Base-by-base conservation (phyloP, 2,888 invertebrate species). In the Hoplodrina blanda region DNA sequence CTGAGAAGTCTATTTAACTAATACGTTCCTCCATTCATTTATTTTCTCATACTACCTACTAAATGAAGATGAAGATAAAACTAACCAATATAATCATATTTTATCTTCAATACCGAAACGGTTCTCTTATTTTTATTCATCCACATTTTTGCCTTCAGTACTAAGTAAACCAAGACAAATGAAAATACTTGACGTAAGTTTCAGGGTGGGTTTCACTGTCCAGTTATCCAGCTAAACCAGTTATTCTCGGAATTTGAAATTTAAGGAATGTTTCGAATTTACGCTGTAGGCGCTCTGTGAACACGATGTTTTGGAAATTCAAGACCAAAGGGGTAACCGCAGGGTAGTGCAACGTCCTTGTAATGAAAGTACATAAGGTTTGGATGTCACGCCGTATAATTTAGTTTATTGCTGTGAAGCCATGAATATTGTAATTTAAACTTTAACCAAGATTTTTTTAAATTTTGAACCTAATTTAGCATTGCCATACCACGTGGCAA, bases 231-330 rank as follows among this genome's bases (percentile, higher is more conserved):
- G 81, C 74, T 67, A 70, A 83, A 85, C 87, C 82, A 72, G 83
- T 83, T 84, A 87, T 86, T 76, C 88, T 71, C 78, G 82, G 87
- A 84, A 87, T 88, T 88, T 82, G 84, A 86, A 87, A 87, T 88
- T 87, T 88, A 82, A 83, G 85, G 84, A 88, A 88, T 88, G 87
- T 86, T 88, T 82, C 76, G 73, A 80, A 85, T 83, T 80, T 82
- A 81, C 80, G 65, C 68, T 73, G 80, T 84, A 83, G 80, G 78
- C 84, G 77, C 78, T 81, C 64, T 72, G 73, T 75, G 70, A 74
- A 77, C 72, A 80, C 76, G 72, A 69, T 73, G 75, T 75, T 82
- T 80, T 75, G 76, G 78, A 74, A 77, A 84, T 76, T 73, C 73
- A 70, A 70, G 72, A 80, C 84, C 80, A 76, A 80, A 81, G 74